These are phyloP conservation scores for Danaus chrysippus DNA, from an alignment of 2,888 invertebrate species.

Conservation along the genomic window DNA sequence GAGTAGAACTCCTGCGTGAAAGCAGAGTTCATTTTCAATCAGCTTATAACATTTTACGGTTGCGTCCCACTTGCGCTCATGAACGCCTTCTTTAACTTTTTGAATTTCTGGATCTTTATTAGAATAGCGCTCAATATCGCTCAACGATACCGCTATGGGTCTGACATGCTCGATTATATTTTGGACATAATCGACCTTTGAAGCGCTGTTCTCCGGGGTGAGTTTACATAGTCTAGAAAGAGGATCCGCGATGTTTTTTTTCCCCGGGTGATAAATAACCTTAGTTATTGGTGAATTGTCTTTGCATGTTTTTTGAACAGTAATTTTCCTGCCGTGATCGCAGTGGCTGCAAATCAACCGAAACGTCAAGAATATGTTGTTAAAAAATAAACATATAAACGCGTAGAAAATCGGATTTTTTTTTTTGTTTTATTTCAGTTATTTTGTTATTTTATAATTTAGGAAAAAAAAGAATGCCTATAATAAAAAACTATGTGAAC, in stretches of 20 bases:
- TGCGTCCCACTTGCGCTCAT: conserved; percentile 20
- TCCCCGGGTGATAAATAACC: conserved; percentile 33
- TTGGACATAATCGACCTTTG: conserved; percentile 21
- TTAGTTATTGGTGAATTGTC: too few species aligned
- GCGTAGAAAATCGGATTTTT: too few species aligned
- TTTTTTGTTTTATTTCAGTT: too few species aligned
- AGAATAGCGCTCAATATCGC: conserved; percentile 14
- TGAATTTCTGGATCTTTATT: conserved; percentile 19
- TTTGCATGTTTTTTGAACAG: too few species aligned
- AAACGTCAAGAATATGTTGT: too few species aligned
- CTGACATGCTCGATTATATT: conserved; percentile 18
- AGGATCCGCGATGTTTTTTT: conserved; percentile 40
- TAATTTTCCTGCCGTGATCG: too few species aligned
- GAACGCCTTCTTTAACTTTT: conserved; percentile 23
- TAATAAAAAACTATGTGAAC: too few species aligned
- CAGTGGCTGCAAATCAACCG: too few species aligned
- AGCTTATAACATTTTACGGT: conserved; percentile 14
- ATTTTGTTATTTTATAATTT: too few species aligned
- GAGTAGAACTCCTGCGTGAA: not conserved
- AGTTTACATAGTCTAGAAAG: conserved; percentile 25
- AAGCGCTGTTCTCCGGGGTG: conserved; percentile 10
- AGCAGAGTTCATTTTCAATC: not conserved
- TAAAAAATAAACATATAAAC: too few species aligned
- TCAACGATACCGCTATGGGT: conserved; percentile 21
- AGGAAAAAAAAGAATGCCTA: too few species aligned